Base-by-base conservation (phyloP, 2,888 invertebrate species). In the Seira sanloemensis region DNA sequence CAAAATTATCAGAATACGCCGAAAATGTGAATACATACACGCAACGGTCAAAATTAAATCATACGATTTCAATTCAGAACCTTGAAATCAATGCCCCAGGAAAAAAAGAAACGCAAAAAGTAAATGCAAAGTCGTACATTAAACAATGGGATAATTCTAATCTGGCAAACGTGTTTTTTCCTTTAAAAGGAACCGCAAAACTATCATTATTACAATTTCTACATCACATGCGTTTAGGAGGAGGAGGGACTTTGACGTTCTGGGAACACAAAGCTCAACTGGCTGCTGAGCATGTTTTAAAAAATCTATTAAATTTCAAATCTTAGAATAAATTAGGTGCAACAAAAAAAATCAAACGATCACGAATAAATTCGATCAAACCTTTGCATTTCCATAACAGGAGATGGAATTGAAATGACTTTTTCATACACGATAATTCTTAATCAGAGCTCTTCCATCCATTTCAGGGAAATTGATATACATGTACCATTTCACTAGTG, bases 281-380 rank as follows among this genome's bases (percentile, higher is more conserved):
- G n/a, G n/a, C n/a, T n/a, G n/a, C n/a, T n/a, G n/a, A n/a, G n/a
- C n/a, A n/a, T n/a, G n/a, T n/a, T n/a, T n/a, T n/a, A n/a, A n/a
- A n/a, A n/a, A n/a, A n/a, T n/a, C n/a, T n/a, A n/a, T n/a, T n/a
- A 37, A 37, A 37, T 37, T 37, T 83, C 83, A 81, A 75, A 71
- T 69, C 62, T 65, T 50, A 54, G 62, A 75, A 75, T 81, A 81
- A 75, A 81, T 81, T 81, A 75, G n/a, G n/a, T 46, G 65, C 27
- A 4, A 37, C 12, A 37, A 37, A 37, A 37, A 37, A 73, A 24
- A 66, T 46, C n/a, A 79, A 16, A 46, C 27, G 23, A 74, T 37
- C 69, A 75, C 81, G 69, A 75, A 75, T 58, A 27, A 80, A 50
- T 27, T 62, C 65, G 62, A 74, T 74, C 58, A 24, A 73, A 37